These are phyloP conservation scores for Syngnathoides biaculeatus DNA, from an alignment of 2,113 vertebrate species.

Conservation along the genomic window DNA sequence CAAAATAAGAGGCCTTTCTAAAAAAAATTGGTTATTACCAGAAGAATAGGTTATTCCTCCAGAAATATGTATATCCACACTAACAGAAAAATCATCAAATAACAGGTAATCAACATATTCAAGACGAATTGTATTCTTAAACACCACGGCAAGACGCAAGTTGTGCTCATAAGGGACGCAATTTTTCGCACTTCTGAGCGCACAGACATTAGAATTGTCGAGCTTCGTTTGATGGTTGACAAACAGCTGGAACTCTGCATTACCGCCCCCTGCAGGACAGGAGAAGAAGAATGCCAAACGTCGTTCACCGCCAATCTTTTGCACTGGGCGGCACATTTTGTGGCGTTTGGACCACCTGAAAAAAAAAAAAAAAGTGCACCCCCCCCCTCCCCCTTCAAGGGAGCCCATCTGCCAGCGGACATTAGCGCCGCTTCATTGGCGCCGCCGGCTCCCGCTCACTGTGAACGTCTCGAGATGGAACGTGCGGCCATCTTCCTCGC, in stretches of 20 bases:
- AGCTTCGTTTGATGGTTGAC: not conserved
- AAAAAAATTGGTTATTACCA: too few species aligned
- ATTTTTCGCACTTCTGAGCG: not conserved
- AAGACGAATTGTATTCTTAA: not conserved
- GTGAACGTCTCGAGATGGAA: conserved; percentile 54
- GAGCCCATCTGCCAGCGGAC: conserved; percentile 22
- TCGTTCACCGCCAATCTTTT: too few species aligned
- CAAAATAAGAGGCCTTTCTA: too few species aligned
- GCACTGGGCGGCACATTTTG: too few species aligned
- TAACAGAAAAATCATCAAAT: too few species aligned
- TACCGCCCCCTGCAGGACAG: not conserved
- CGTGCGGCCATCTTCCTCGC: conserved; percentile 10
- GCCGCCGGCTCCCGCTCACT: conserved; percentile 55
- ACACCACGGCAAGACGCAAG: not conserved
- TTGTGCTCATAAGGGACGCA: not conserved
- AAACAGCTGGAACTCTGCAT: not conserved
- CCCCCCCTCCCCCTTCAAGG: too few species aligned
- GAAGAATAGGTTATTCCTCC: too few species aligned
- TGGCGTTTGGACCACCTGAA: too few species aligned
- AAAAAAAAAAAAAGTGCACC: too few species aligned
- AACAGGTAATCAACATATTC: too few species aligned
- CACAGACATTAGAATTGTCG: not conserved
- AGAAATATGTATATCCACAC: too few species aligned
- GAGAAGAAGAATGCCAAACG: not conserved
- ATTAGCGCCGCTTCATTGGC: conserved; percentile 56